A percentile compares a stretch with the other conserved stretches of the same genome.
Evolutionary conservation across 2,888 invertebrate genomes (phyloP).

Genomic region (Eledona agricola): DNA sequence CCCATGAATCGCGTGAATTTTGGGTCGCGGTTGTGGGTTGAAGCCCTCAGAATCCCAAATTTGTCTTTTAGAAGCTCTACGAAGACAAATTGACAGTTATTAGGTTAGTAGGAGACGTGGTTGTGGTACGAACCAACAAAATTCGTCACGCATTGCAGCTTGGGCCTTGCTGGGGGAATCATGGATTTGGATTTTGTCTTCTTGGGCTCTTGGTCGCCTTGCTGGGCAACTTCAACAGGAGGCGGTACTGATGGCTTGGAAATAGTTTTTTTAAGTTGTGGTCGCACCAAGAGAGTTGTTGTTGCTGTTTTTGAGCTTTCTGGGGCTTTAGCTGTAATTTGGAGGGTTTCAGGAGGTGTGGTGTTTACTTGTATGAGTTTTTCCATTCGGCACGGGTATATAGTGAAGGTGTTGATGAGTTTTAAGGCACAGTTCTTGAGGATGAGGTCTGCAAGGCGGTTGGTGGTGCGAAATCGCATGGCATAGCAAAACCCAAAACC

Average conservation of each 20-base stretch:
- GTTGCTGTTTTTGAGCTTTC: too few species aligned
- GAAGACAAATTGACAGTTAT: too few species aligned
- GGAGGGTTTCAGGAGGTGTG: constrained; percentile 45
- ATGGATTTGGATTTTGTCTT: constrained; percentile 16
- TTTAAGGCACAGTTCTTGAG: constrained; percentile 15
- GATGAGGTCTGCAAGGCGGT: constrained; percentile 5
- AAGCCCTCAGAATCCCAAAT: constrained; percentile 56
- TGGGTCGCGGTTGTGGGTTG: constrained; percentile 51
- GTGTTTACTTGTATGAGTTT: constrained; percentile 50
- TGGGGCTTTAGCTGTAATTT: too few species aligned
- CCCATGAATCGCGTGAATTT: constrained; percentile 49
- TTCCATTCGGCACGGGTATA: constrained; percentile 47
- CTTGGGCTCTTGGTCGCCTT: constrained; percentile 34
- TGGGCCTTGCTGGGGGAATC: constrained; percentile 42
- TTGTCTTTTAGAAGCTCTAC: constrained; percentile 14
- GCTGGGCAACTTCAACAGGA: constrained; percentile 31
- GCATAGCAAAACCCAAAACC: constrained; percentile 48
- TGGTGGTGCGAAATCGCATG: constrained; percentile 6
- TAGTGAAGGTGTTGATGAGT: constrained; percentile 11
- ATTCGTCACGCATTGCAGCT: constrained; percentile 47
- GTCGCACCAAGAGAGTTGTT: background rate
- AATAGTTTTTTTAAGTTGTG: constrained; percentile 2
- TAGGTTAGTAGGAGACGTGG: too few species aligned
- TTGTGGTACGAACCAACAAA: too few species aligned
- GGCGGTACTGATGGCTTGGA: constrained; percentile 19